Base-by-base conservation (phyloP, 2,113 vertebrate species). In the Phyllostomus discolor region DNA sequence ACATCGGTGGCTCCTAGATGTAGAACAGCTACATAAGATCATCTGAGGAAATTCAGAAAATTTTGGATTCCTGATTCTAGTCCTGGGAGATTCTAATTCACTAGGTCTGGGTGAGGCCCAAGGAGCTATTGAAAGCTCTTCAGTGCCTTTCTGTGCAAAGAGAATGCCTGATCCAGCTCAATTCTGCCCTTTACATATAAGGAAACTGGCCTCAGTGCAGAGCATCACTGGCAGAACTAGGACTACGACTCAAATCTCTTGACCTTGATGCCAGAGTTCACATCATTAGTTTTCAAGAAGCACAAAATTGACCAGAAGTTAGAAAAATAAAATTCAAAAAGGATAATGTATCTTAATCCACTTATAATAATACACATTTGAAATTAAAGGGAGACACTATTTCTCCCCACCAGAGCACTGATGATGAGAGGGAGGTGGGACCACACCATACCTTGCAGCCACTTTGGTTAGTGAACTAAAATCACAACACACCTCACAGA, bases 281-380 rank as follows among this genome's bases (percentile, higher is more conserved):
- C 7, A 84, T 17, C 11, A 46, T 35, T 16, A 48, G 26, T 85
- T 87, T 52, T 83, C 54, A 54, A 70, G 41, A 88, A 67, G 43
- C 19, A 46, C 19, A 70, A 52, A 75, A 48, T 7, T 48, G 80
- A 54, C 26, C 28, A 50, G 38, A 75, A 41, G 38, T 16, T 76
- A 12, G 35, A 76, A 91, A 52, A 88, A 62, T 70, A 87, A 52
- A 95, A 80, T 64, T 83, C 19, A 41, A 82, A 72, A 48, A 17
- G 17, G 20, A 52, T 46, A 35, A 35, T 28, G 7, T 33, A 64
- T 8, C 11, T 94, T 75, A 35, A 90, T 14, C 4, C 38, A 64
- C 11, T 72, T 64, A 19, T 14, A 41, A 73, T 11, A 72, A 72
- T 17, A 12, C 11, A 73, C 22, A 87, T 89, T 57, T 70, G 15